These are phyloP conservation scores for Lacerta agilis DNA, from an alignment of 2,797 vertebrate species.

Conservation along the genomic window DNA sequence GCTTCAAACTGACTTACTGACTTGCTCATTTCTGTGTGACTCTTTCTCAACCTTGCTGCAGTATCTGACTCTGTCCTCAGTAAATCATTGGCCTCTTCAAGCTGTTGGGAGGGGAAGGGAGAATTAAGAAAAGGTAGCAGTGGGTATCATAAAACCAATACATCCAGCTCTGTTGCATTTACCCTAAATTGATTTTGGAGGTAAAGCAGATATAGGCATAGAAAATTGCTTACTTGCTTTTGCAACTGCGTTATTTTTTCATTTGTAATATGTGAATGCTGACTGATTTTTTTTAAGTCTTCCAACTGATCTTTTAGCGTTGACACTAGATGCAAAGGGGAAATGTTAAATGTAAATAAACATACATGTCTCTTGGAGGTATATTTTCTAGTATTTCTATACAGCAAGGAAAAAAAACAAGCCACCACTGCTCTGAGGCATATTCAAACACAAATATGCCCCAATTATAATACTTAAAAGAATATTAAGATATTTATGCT, in stretches of 20 bases:
- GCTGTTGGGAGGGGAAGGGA: constrained; percentile 75
- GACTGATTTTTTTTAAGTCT: constrained; percentile 93
- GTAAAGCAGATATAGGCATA: constrained; percentile 14
- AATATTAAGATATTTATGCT: neutral
- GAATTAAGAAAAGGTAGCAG: constrained; percentile 11
- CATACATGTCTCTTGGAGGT: constrained; percentile 10
- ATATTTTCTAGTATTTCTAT: neutral
- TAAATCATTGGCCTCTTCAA: constrained; percentile 95
- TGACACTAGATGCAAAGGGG: constrained; percentile 83
- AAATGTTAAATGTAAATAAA: constrained; percentile 34
- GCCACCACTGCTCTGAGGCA: neutral
- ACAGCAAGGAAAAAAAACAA: neutral
- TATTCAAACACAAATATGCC: neutral
- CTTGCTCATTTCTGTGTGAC: constrained; percentile 93
- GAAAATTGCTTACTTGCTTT: constrained; percentile 86
- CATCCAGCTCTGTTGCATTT: constrained; percentile 20
- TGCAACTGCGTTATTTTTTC: constrained; percentile 95
- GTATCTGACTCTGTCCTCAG: constrained; percentile 95
- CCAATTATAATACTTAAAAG: neutral
- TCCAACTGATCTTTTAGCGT: constrained; percentile 98
- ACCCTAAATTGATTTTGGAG: neutral
- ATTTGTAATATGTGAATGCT: constrained; percentile 93
- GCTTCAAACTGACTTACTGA: constrained; percentile 90
- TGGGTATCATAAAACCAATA: neutral
- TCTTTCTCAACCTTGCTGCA: constrained; percentile 92